Base-by-base conservation (phyloP, 2,113 vertebrate genomes). In the Phalacrocorax carbo region DNA sequence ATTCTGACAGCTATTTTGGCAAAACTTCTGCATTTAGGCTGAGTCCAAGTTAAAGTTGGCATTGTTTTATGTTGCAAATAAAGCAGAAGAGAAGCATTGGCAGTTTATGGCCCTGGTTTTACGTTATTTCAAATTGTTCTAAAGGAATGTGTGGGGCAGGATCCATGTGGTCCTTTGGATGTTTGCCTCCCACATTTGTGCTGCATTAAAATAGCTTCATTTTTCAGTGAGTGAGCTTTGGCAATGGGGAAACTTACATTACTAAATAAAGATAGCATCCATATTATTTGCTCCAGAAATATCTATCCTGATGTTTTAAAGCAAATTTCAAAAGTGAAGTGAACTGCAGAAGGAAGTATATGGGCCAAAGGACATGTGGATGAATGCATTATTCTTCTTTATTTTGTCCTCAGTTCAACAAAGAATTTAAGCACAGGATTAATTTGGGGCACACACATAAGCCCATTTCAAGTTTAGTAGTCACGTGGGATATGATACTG, bases 11-110 rank as follows among this genome's bases (percentile, higher is more conserved):
- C 82, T 86, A 20, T 90, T 95, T 81, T 86, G 92, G 94, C 93
- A 94, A 88, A 90, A 75, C 7, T 58, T 71, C 62, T 66, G 55
- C 83, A 78, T 75, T 81, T 68, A 95, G 79, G 62, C 46, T 13
- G 75, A 83, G 40, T 95, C 96, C 93, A 95, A 96, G 84, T 95
- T 78, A 82, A 93, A 94, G 87, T 15, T 96, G 87, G 93, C 95
- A 83, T 93, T 90, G 64, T 80, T 87, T 81, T 91, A 62, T 15
- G 14, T 54, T 86, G 75, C 42, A 80, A 93, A 94, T 81, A 92
- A 86, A 95, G 54, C 78, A 79, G 78, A 92, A 73, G 78, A 90
- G 84, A 90, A 66, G 54, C 58, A 65, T 18, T 94, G 84, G 75
- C 75, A 92, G 78, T 93, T 96, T 94, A 95, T 80, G 62, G 87